A percentile compares a stretch with the other conserved stretches of the same genome.
phyloP scores from a whole-genome alignment of 2,888 invertebrate species.

The Pyrochroa serraticornis region DNA sequence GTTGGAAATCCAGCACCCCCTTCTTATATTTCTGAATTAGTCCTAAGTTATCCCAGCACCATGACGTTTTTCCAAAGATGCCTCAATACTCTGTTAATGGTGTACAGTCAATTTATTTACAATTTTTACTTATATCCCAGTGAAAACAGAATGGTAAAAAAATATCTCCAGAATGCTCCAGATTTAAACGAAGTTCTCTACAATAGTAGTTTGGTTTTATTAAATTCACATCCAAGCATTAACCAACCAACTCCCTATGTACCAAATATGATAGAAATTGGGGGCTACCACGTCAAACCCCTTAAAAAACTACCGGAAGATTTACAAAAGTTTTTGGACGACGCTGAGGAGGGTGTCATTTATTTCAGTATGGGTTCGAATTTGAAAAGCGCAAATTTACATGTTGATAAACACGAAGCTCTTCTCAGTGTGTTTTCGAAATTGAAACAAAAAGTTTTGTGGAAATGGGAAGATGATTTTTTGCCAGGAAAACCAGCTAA shows the following conservation, averaged over 20 bases:
- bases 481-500: conserved; percentile 45
- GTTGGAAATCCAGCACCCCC: conserved; percentile 57
- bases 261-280: conserved; percentile 64
- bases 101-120: background rate
- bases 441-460: conserved; percentile 33
- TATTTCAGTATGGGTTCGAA: conserved; percentile 54
- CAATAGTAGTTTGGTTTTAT: conserved; percentile 42
- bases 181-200: conserved; percentile 36
- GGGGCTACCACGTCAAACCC: conserved; percentile 59
- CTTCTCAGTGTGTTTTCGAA: conserved; percentile 48
- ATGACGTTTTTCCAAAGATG: conserved; percentile 62
- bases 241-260: conserved; percentile 59
- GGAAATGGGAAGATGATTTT: conserved; percentile 53
- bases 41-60: conserved; percentile 52
- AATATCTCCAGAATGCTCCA: conserved; percentile 38
- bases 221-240: conserved; percentile 59
- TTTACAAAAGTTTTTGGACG: conserved; percentile 34
- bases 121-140: background rate
- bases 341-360: conserved; percentile 38
- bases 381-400: conserved; percentile 46
- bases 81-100: conserved; percentile 54
- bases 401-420: conserved; percentile 39
- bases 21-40: conserved; percentile 59
- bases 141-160: no score
- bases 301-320: conserved; percentile 39